phyloP scores from a whole-genome alignment of 2,113 vertebrate species.

The Podarcis raffonei region DNA sequence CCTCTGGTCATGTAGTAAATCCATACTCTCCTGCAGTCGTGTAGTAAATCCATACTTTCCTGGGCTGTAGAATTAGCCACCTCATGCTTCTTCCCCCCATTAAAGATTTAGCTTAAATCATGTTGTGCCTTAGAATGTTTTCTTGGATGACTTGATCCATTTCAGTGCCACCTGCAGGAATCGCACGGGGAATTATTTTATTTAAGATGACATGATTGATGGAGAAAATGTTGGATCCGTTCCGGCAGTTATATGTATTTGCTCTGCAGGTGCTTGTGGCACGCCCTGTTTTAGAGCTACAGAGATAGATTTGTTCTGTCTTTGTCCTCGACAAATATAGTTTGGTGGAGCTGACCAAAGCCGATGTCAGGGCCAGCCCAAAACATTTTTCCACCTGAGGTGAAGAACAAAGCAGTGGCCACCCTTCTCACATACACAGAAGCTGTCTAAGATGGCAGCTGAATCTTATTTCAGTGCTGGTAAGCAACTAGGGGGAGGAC shows the following conservation, averaged over 20 bases:
- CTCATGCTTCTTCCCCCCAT: background rate
- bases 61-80: slow-evolving; percentile 37
- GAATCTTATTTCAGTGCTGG: too few relatives aligned
- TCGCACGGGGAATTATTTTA: slow-evolving; percentile 59
- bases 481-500: too few relatives aligned
- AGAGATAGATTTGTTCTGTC: background rate
- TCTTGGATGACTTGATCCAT: slow-evolving; percentile 49
- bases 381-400: too few relatives aligned
- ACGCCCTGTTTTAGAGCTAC: background rate
- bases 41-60: slow-evolving; percentile 65
- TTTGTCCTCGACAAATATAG: background rate
- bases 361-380: background rate
- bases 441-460: too few relatives aligned
- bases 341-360: background rate
- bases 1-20: slow-evolving; percentile 67
- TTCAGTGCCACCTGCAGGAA: slow-evolving; percentile 49
- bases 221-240: slow-evolving; percentile 55
- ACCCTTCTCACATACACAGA: too few relatives aligned
- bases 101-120: slow-evolving; percentile 54
- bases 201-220: slow-evolving; percentile 66
- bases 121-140: slow-evolving; percentile 5
- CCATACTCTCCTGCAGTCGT: slow-evolving; percentile 32
- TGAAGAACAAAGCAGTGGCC: too few relatives aligned
- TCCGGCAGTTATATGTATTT: slow-evolving; percentile 47
- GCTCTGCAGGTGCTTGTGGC: slow-evolving; percentile 10